These are phyloP conservation scores for Marronus borbonicus DNA, from an alignment of 2,888 invertebrate genomes.

Conservation along the genomic window DNA sequence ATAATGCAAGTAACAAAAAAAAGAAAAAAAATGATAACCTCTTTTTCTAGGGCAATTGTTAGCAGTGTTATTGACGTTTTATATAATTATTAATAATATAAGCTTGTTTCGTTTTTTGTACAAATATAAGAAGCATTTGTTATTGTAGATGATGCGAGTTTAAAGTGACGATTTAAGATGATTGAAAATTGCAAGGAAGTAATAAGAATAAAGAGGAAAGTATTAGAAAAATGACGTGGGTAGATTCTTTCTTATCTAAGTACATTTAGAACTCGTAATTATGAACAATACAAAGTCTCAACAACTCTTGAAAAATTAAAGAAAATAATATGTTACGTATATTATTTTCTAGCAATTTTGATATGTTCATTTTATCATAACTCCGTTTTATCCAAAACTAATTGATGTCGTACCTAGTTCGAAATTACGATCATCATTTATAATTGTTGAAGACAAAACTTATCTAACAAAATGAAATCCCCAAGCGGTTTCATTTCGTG, in stretches of 20 bases:
- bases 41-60: slow-evolving; percentile 46
- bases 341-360: no score
- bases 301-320: no score
- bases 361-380: no score
- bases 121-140: slow-evolving; percentile 45
- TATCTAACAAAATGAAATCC: no score
- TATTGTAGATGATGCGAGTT: slow-evolving; percentile 45
- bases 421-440: no score
- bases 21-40: neutral
- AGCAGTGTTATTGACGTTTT: slow-evolving; percentile 39
- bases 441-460: no score
- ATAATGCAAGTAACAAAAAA: slow-evolving; percentile 5
- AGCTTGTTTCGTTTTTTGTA: slow-evolving; percentile 46
- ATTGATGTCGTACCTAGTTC: no score
- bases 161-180: slow-evolving; percentile 27
- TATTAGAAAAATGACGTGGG: neutral
- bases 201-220: neutral
- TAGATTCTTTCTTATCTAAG: neutral
- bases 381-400: no score
- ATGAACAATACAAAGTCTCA: no score
- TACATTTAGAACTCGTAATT: no score
- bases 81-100: slow-evolving; percentile 31
- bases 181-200: neutral
- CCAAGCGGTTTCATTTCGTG: no score
- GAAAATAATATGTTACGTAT: no score